Evolutionary conservation across 64 coral and sea anemone species (phyloP).

Genomic region (Montipora sp.): DNA sequence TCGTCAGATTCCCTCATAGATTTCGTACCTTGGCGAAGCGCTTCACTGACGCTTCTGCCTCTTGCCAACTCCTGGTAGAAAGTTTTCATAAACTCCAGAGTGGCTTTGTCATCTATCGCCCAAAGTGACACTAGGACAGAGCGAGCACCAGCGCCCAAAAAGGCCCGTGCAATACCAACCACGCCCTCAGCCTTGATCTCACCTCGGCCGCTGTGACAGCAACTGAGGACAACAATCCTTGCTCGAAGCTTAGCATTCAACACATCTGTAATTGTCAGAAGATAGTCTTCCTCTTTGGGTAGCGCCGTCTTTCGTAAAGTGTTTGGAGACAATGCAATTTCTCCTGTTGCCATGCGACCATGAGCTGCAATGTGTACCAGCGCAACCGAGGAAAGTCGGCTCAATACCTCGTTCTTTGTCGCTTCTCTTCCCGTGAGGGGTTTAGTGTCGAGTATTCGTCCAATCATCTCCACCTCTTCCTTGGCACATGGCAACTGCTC

Average conservation of each 20-base stretch:
- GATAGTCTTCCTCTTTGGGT: slow-evolving; percentile 4
- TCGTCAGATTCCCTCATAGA: slow-evolving; percentile 4
- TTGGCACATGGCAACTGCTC: background rate
- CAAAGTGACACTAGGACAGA: slow-evolving; percentile 49
- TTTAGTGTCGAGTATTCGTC: background rate
- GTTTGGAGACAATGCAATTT: slow-evolving; percentile 12
- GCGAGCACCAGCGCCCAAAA: slow-evolving; percentile 13
- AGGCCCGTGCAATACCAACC: slow-evolving; percentile 26
- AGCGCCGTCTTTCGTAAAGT: background rate
- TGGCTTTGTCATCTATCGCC: slow-evolving; percentile 13
- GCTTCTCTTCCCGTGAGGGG: background rate
- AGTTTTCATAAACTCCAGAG: slow-evolving; percentile 4
- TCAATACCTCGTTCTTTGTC: background rate
- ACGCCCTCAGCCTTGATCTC: slow-evolving; percentile 45
- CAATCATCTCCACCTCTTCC: background rate
- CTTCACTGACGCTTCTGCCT: slow-evolving; percentile 37
- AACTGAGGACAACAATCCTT: slow-evolving; percentile 30
- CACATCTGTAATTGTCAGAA: slow-evolving; percentile 40
- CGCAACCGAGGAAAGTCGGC: background rate
- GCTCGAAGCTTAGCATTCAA: background rate
- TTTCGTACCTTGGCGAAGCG: slow-evolving; percentile 22
- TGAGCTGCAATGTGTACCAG: background rate
- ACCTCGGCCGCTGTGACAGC: slow-evolving; percentile 42
- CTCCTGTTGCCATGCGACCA: slow-evolving; percentile 2
- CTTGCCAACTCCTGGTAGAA: slow-evolving; percentile 37